These are phyloP conservation scores for Onychomys leucogaster DNA, from an alignment of 2,797 vertebrate genomes.

Conservation along the genomic window DNA sequence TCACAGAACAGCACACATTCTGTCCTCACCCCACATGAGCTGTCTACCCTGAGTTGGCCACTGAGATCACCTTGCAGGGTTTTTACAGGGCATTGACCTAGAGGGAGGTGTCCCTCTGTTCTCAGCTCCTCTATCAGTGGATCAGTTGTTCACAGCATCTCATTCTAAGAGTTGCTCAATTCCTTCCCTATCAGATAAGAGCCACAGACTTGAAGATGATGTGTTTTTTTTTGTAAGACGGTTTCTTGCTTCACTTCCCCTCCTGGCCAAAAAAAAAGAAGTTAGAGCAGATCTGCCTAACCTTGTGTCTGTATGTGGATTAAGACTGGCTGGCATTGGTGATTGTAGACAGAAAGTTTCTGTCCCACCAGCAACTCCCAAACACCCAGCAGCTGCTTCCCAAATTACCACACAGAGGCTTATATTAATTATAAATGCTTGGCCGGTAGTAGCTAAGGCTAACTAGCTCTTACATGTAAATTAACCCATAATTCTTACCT, in stretches of 20 bases:
- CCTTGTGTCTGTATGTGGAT: neutral
- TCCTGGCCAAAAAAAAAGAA: neutral
- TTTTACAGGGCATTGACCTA: neutral
- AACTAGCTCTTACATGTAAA: too few species aligned
- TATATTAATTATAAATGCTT: too few species aligned
- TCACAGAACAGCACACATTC: neutral
- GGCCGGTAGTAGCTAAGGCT: too few species aligned
- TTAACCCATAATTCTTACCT: too few species aligned
- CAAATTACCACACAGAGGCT: too few species aligned
- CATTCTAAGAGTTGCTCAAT: neutral
- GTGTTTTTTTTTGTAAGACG: neutral
- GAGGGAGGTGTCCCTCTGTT: neutral
- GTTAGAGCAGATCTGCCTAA: neutral
- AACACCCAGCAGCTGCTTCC: too few species aligned
- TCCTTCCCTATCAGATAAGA: neutral
- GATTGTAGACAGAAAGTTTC: too few species aligned
- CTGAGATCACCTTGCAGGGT: accelerated
- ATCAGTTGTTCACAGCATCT: too few species aligned
- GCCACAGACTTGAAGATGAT: neutral
- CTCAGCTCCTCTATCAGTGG: accelerated
- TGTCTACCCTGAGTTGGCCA: neutral
- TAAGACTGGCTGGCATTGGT: neutral
- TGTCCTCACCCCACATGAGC: accelerated
- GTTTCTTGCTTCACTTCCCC: neutral
- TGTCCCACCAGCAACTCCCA: too few species aligned